Conservation (phyloP, 2,888 invertebrate species). For the Magallana nippona region DNA sequence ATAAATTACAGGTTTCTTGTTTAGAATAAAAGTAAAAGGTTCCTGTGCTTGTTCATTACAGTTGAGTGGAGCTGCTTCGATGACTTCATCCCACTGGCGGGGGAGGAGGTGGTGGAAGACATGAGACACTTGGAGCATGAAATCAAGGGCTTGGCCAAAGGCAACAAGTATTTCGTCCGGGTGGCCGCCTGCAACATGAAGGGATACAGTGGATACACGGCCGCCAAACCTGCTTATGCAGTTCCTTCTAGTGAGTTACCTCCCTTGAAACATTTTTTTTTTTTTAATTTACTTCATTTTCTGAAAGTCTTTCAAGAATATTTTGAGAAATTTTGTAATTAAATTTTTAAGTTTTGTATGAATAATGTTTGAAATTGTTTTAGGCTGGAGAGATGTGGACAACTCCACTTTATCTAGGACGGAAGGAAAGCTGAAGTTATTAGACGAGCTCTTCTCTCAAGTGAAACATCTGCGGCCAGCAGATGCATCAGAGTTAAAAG, state of each 20-base stretch:
- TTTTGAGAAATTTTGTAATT: no score
- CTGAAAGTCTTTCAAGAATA: no score
- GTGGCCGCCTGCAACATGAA: constrained; percentile 95
- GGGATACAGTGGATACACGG: constrained; percentile 90
- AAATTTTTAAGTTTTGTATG: no score
- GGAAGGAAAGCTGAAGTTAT: constrained; percentile 86
- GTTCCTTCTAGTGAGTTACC: constrained; percentile 91
- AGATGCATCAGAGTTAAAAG: constrained; percentile 34
- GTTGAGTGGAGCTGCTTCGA: constrained; percentile 96
- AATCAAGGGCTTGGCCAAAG: constrained; percentile 89
- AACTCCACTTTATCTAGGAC: constrained; percentile 85
- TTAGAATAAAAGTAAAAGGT: background rate
- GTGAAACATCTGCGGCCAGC: constrained; percentile 81
- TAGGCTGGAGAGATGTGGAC: constrained; percentile 93
- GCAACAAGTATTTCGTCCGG: constrained; percentile 92
- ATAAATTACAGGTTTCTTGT: constrained; percentile 13
- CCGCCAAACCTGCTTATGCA: constrained; percentile 90
- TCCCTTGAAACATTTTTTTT: background rate
- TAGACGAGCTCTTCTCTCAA: constrained; percentile 88
- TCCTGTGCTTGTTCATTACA: constrained; percentile 77
- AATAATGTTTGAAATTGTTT: constrained; percentile 4
- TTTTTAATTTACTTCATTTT: background rate
- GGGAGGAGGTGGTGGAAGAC: constrained; percentile 86
- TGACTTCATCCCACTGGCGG: constrained; percentile 90
- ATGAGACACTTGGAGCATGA: constrained; percentile 84